Percentiles rank a stretch among this genome's conserved stretches.
Conservation (phyloP, 2,797 vertebrate species). For the Channa striata region DNA sequence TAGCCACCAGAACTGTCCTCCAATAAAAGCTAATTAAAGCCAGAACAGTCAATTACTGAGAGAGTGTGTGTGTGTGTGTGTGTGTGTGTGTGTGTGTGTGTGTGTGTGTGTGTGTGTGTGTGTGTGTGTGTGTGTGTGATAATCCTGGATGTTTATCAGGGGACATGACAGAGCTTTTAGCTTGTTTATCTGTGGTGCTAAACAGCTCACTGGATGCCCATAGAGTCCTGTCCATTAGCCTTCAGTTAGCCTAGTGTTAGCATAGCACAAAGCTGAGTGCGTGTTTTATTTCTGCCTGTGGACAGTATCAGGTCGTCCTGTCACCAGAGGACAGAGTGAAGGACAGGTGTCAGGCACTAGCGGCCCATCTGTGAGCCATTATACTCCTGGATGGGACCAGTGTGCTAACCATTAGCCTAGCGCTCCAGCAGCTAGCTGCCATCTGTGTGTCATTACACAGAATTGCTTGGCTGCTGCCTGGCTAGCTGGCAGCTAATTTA, state of each 20-base stretch:
- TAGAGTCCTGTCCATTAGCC: constrained; percentile 33
- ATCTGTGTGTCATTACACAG: constrained; percentile 42
- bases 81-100: too few species aligned
- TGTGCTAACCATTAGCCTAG: constrained; percentile 53
- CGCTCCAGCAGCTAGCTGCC: constrained; percentile 27
- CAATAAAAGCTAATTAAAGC: constrained; percentile 71
- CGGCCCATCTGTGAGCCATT: constrained; percentile 49
- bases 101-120: too few species aligned
- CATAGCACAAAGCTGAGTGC: background rate
- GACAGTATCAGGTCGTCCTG: constrained; percentile 5
- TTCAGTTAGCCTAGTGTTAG: constrained; percentile 33
- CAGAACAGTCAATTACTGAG: constrained; percentile 36
- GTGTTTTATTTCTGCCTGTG: background rate
- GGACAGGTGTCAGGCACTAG: constrained; percentile 28
- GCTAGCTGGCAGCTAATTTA: constrained; percentile 25
- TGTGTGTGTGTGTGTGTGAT: constrained; percentile 36
- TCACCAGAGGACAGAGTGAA: constrained; percentile 10
- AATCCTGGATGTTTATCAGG: constrained; percentile 35
- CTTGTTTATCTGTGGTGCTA: constrained; percentile 47
- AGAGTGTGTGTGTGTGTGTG: too few species aligned
- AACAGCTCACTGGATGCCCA: constrained; percentile 39
- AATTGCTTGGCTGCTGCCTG: background rate
- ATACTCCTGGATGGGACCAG: constrained; percentile 28
- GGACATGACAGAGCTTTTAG: constrained; percentile 45
- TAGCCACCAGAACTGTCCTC: constrained; percentile 57